These are phyloP conservation scores for Callocephalon fimbriatum DNA, from an alignment of 2,113 vertebrate species.

Conservation along the genomic window DNA sequence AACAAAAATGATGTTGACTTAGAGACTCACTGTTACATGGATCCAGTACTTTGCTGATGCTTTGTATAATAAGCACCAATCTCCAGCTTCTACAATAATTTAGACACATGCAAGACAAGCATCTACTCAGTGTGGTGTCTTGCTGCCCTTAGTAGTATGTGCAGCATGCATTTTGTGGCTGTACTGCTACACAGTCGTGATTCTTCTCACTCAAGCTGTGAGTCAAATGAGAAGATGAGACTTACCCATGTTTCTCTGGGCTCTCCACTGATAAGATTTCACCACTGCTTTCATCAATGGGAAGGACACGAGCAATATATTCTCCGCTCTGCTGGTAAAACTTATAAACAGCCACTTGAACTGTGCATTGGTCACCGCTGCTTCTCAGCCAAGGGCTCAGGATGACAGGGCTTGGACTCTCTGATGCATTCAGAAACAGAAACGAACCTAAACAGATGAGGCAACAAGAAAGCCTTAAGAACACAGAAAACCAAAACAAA, in stretches of 20 bases:
- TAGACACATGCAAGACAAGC: background rate
- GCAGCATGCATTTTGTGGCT: background rate
- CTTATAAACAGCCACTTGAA: conserved; percentile 90
- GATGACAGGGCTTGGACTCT: conserved; percentile 82
- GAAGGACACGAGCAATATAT: conserved; percentile 85
- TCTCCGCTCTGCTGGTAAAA: conserved; percentile 84
- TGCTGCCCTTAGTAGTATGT: background rate
- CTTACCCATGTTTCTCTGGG: conserved; percentile 78
- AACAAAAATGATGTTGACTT: background rate
- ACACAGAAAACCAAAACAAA: background rate
- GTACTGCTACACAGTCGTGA: accelerated
- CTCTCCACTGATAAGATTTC: conserved; percentile 68
- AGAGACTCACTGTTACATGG: background rate
- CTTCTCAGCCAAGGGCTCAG: conserved; percentile 93
- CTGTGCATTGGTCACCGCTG: conserved; percentile 79
- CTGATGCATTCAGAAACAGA: conserved; percentile 87
- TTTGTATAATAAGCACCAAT: background rate
- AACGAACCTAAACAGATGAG: conserved; percentile 84
- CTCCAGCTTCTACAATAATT: background rate
- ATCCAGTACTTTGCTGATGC: background rate
- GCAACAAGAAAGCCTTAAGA: background rate
- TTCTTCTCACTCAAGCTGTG: background rate
- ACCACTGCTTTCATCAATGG: conserved; percentile 71
- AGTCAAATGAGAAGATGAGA: background rate
- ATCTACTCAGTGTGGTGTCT: background rate